Evolutionary conservation across 2,113 vertebrate genomes (phyloP), one percentile per base, ranked within the genome.

Genomic region (Formicarius rufipectus): DNA sequence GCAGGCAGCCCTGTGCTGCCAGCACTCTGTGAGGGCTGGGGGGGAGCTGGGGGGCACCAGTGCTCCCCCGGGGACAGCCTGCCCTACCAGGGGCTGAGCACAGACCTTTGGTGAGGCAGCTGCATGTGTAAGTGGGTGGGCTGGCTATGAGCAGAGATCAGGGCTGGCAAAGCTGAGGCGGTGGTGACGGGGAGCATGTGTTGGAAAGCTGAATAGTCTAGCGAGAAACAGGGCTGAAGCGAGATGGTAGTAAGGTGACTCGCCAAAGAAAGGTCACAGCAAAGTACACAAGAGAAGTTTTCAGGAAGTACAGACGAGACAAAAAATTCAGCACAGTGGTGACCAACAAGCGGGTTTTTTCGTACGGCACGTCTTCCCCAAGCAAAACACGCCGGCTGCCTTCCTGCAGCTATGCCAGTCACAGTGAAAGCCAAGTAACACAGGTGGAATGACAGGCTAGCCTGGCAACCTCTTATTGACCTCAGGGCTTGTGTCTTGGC

Each of bases 1-100:
- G n/a, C 0, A 8, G 14, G 9, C 10, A 4, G 23, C 2, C 21
- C 4, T 44, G 42, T 0, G 27, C 7, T 6, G 18, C 21, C 9
- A 6, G 17, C 31, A 14, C 45, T 7, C 12, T 1, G 10, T 1
- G 14, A 4, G 9, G 2, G n/a, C 39, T 8, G 3, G 5, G 3
- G 31, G 15, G 17, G 14, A 6, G 33, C 14, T 1, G 42, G 39
- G 6, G 12, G 3, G 7, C 4, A 3, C 20, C 6, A 22, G 27
- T 10, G 2, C 2, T 9, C 33, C 6, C 24, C 4, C 4, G 7
- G 68, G 16, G 18, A 23, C 5, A 10, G 30, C 31, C 44, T 7
- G 49, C 30, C 10, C 42, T 17, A 21, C 14, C 7, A 16, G 23
- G 33, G 15, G 9, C 40, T 10, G 33, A 39, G 14, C 50, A 63